Percentiles rank a stretch among this genome's conserved stretches.
These are phyloP conservation scores for Helicoverpa assulta DNA, from an alignment of 2,888 invertebrate genomes.

Conservation along the genomic window DNA sequence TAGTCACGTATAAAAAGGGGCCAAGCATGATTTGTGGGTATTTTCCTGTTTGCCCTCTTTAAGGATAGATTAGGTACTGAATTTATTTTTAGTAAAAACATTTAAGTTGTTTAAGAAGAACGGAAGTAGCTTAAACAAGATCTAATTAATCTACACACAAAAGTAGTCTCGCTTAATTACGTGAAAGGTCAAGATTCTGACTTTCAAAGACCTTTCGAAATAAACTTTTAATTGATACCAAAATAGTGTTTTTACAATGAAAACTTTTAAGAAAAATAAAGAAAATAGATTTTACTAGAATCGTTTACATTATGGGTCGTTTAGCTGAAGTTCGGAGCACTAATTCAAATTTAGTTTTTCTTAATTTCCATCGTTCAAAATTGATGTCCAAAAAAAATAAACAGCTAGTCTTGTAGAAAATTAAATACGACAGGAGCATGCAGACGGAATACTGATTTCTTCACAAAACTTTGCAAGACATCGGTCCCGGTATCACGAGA, in stretches of 20 bases:
- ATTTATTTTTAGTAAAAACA: conserved; percentile 35
- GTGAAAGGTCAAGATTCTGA: background rate
- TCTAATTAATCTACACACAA: background rate
- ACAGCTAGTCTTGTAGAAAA: conserved; percentile 29
- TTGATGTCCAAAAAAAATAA: conserved; percentile 33
- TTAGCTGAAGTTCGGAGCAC: no score
- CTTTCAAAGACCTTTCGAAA: background rate
- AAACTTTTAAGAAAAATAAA: no score
- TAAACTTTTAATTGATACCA: background rate
- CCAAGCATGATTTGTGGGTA: conserved; percentile 45
- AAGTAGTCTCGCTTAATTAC: background rate
- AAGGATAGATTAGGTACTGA: conserved; percentile 18
- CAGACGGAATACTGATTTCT: conserved; percentile 51
- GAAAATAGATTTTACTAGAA: background rate
- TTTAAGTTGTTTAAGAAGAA: background rate
- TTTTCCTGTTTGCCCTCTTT: conserved; percentile 39
- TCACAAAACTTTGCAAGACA: conserved; percentile 25
- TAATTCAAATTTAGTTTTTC: no score
- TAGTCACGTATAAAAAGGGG: conserved; percentile 50
- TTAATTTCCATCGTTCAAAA: no score
- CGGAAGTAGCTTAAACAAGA: background rate
- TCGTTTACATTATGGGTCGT: no score
- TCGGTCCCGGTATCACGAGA: conserved; percentile 31
- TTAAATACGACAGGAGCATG: conserved; percentile 26
- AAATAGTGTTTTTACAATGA: background rate